Conservation (phyloP, 2,797 vertebrate genomes). For the Rhinatrema bivittatum region DNA sequence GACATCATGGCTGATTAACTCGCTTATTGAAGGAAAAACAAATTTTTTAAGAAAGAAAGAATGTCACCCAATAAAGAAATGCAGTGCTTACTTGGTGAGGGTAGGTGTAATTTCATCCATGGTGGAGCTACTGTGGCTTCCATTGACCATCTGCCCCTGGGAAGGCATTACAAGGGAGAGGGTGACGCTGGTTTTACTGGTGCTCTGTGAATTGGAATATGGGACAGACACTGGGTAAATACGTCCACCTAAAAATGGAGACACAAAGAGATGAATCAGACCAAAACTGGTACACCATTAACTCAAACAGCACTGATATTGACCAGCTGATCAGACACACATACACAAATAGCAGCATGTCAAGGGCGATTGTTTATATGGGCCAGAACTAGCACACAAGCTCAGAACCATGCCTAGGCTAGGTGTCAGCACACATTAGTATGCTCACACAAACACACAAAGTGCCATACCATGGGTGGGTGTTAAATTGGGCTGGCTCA, state of each 20-base stretch:
- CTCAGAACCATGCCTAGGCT: too few species aligned
- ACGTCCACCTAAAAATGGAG: conserved; percentile 67
- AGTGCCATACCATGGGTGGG: conserved; percentile 49
- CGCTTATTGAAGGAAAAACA: too few species aligned
- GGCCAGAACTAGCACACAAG: too few species aligned
- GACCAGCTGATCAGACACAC: too few species aligned
- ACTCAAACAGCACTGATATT: too few species aligned
- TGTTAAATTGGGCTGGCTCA: conserved; percentile 51
- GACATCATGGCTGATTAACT: too few species aligned
- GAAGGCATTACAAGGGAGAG: conserved; percentile 96
- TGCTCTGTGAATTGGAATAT: conserved; percentile 87
- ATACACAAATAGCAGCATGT: too few species aligned
- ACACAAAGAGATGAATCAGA: neutral
- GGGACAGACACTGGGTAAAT: conserved; percentile 94
- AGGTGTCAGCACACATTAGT: too few species aligned
- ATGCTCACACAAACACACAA: neutral
- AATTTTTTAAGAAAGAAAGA: too few species aligned
- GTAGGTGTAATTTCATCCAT: conserved; percentile 89
- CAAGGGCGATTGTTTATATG: too few species aligned
- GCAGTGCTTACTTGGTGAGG: conserved; percentile 60
- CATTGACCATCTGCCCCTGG: conserved; percentile 89
- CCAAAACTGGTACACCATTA: neutral
- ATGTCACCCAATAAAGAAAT: too few species aligned
- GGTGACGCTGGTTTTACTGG: conserved; percentile 95
- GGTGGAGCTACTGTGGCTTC: conserved; percentile 85